phyloP scores from a whole-genome alignment of 2,888 invertebrate genomes.

The Ennomos erosarius region DNA sequence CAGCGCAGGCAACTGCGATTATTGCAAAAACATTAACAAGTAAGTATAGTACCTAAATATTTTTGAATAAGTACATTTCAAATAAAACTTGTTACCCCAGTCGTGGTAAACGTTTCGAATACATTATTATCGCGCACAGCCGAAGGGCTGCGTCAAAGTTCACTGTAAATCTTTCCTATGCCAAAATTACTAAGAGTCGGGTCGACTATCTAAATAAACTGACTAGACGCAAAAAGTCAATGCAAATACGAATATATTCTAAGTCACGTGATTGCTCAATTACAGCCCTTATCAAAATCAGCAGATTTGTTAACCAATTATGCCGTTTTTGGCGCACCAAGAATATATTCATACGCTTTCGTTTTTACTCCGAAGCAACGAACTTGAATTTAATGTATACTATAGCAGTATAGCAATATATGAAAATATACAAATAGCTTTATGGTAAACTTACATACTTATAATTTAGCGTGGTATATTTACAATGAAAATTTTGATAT shows the following conservation, averaged over 20 bases:
- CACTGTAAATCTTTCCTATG: slow-evolving; percentile 39
- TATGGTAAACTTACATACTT: slow-evolving; percentile 65
- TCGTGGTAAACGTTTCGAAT: no score
- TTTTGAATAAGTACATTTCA: no score
- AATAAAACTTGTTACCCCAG: no score
- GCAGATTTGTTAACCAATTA: slow-evolving; percentile 14
- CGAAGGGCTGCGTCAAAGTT: neutral
- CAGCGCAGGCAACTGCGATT: no score
- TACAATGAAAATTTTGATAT: slow-evolving; percentile 56
- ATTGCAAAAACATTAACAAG: no score
- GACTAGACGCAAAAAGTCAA: slow-evolving; percentile 78
- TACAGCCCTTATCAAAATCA: slow-evolving; percentile 6
- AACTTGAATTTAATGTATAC: slow-evolving; percentile 52
- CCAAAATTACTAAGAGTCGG: slow-evolving; percentile 53
- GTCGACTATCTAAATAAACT: slow-evolving; percentile 69
- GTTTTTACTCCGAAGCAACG: slow-evolving; percentile 68
- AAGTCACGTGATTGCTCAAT: neutral
- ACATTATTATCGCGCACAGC: no score
- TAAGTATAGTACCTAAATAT: no score
- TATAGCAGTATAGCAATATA: slow-evolving; percentile 58
- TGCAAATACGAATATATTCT: slow-evolving; percentile 39
- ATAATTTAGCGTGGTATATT: slow-evolving; percentile 64
- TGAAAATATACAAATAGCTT: slow-evolving; percentile 80
- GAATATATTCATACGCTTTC: slow-evolving; percentile 44
- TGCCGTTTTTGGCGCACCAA: slow-evolving; percentile 14